phyloP scores from a whole-genome alignment of 2,888 invertebrate genomes.

The Limnephilus marmoratus region DNA sequence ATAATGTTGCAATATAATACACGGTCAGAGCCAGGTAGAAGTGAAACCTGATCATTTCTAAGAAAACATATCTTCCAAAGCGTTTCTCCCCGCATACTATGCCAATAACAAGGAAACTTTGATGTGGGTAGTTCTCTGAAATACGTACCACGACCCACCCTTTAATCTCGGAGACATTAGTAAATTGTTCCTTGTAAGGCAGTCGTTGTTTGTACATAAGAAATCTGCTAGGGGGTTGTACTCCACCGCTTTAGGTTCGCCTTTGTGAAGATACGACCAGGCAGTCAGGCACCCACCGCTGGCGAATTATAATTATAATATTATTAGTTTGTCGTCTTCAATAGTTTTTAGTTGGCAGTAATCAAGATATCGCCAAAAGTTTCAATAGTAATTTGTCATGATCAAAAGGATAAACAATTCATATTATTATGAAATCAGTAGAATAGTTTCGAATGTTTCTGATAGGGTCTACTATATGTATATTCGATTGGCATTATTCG shows the following conservation, averaged over 20 bases:
- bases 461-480: background rate
- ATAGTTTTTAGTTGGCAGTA: background rate
- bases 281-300: background rate
- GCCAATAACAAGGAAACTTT: constrained; percentile 56
- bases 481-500: background rate
- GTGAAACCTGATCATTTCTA: background rate
- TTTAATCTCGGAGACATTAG: constrained; percentile 64
- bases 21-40: too few relatives aligned
- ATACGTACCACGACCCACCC: constrained; percentile 61
- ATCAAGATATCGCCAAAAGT: background rate
- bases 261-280: background rate
- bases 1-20: too few relatives aligned
- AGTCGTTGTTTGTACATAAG: constrained; percentile 20
- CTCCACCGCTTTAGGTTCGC: background rate
- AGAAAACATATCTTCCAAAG: background rate
- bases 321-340: background rate
- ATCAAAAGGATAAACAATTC: background rate
- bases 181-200: constrained; percentile 61
- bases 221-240: constrained; percentile 10
- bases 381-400: background rate
- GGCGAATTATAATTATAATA: background rate
- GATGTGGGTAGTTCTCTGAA: constrained; percentile 60
- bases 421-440: background rate
- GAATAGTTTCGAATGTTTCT: background rate
- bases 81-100: background rate